Evolutionary conservation across 2,113 vertebrate genomes (phyloP).

Genomic region (Nycticryphes semicollaris): DNA sequence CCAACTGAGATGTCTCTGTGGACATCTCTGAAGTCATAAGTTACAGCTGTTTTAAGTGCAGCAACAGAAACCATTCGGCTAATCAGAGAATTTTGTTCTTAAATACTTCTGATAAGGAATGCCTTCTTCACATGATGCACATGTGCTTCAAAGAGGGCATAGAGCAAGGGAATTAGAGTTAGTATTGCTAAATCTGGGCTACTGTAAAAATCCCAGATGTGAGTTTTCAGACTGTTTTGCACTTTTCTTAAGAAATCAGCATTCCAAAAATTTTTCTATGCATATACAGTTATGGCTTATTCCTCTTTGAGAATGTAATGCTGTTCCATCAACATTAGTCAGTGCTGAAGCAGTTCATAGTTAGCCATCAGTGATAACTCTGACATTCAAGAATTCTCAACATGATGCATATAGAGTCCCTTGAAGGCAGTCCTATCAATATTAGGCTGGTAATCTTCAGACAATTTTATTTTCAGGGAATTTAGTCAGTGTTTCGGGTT

Average conservation of each 20-base stretch:
- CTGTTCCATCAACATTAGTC: not conserved
- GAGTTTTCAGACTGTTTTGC: not conserved
- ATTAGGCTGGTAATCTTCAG: not conserved
- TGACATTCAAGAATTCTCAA: not conserved
- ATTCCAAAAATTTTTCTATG: not conserved
- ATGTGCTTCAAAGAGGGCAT: not conserved
- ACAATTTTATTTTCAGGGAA: not conserved
- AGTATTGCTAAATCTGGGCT: not conserved
- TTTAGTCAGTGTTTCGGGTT: not conserved
- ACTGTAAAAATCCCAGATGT: not conserved
- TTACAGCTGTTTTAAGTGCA: not conserved
- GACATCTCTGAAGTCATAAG: not conserved
- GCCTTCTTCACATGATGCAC: not conserved
- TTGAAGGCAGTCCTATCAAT: not conserved
- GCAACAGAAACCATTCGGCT: not conserved
- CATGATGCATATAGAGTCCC: not conserved
- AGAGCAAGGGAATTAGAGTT: not conserved
- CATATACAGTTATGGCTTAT: not conserved
- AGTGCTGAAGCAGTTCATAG: not conserved
- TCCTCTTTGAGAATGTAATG: not conserved
- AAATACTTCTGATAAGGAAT: not conserved
- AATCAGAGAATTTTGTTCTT: not conserved
- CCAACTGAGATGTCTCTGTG: not conserved
- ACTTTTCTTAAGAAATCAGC: not conserved
- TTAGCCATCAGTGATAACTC: not conserved